Evolutionary conservation across 2,113 vertebrate genomes (phyloP).

Genomic region (Phoxinus phoxinus): DNA sequence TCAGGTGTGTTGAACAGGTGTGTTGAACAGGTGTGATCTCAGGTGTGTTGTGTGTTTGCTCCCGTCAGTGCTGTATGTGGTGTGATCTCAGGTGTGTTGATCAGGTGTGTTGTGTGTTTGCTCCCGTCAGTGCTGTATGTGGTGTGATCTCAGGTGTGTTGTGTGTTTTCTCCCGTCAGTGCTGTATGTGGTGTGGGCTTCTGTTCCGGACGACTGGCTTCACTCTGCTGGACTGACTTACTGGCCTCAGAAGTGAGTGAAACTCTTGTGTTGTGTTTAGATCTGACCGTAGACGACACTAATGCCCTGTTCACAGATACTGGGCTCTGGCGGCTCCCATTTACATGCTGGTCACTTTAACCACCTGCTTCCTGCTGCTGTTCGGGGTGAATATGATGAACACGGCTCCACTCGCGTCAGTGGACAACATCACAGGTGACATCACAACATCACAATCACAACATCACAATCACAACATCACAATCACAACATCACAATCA

Average conservation of each 20-base stretch:
- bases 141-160: not conserved
- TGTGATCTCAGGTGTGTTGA: no score
- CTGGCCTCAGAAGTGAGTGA: slow-evolving; percentile 97
- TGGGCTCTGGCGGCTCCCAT: slow-evolving; percentile 91
- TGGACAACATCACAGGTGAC: slow-evolving; percentile 89
- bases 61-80: no score
- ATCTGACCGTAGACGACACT: not conserved
- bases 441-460: no score
- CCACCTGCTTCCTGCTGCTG: slow-evolving; percentile 78
- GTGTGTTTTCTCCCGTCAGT: slow-evolving; percentile 69
- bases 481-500: no score
- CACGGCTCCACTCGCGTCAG: slow-evolving; percentile 87
- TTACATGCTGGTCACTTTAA: slow-evolving; percentile 85
- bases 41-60: no score
- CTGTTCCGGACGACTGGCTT: slow-evolving; percentile 90
- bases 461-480: no score
- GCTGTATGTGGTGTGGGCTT: slow-evolving; percentile 93
- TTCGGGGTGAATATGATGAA: slow-evolving; percentile 94
- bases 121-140: no score
- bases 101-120: not conserved
- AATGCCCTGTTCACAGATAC: slow-evolving; percentile 78
- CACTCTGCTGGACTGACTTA: slow-evolving; percentile 90
- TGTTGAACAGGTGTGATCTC: no score
- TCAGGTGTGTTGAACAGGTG: no score
- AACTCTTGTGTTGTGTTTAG: not conserved